Conservation (phyloP, 1,140 invertebrate species). For the Varroa destructor region DNA sequence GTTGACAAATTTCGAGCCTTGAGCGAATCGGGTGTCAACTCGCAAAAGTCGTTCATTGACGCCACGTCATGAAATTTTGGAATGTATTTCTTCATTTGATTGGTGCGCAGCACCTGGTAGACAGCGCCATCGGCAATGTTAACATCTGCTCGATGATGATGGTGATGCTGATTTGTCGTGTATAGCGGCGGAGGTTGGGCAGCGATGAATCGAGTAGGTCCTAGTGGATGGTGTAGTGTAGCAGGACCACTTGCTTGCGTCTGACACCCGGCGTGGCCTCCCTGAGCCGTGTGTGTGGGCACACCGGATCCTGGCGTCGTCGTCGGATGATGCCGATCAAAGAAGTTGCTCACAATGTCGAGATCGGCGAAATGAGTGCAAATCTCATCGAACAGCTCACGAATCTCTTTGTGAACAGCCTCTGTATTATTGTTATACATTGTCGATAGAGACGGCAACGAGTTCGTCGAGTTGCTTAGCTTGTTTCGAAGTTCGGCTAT, state of each 20-base stretch:
- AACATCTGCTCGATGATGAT: background rate
- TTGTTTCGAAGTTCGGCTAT: conserved; percentile 12
- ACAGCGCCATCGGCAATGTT: background rate
- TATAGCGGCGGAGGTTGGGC: background rate
- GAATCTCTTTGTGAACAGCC: conserved; percentile 20
- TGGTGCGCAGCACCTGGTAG: background rate
- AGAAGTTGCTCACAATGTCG: conserved; percentile 26
- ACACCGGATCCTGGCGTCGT: too few species aligned
- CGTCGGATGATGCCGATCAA: background rate
- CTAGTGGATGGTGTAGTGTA: background rate
- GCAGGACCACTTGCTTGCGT: background rate
- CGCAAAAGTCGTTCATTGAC: conserved; percentile 16
- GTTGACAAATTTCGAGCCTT: conserved; percentile 4
- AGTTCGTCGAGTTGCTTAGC: conserved; percentile 2
- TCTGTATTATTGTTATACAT: conserved; percentile 24
- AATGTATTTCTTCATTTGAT: background rate
- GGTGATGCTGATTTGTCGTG: background rate
- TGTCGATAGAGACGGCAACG: conserved; percentile 7
- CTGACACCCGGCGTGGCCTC: background rate
- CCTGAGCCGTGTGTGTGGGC: background rate
- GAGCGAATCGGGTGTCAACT: conserved; percentile 6
- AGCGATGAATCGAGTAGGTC: background rate
- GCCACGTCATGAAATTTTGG: conserved; percentile 20
- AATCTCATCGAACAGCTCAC: conserved; percentile 10
- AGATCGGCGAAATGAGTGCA: conserved; percentile 18